Evolutionary conservation across 2,888 invertebrate genomes (phyloP).

Genomic region (Terebella lapidaria): DNA sequence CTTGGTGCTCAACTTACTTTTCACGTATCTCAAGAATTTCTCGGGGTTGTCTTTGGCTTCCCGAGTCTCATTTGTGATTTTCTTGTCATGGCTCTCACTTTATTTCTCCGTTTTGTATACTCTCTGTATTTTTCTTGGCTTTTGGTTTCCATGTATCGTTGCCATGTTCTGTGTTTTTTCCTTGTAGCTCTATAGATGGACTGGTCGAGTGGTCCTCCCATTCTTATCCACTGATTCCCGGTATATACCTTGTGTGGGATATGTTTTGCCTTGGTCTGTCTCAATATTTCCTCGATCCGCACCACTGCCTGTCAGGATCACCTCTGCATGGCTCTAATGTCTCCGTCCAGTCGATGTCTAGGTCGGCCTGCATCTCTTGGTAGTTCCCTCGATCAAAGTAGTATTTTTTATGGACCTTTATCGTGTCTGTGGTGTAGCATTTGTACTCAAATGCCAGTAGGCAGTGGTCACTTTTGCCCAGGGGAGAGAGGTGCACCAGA

Average conservation of each 20-base stretch:
- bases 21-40: background rate
- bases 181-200: background rate
- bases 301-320: background rate
- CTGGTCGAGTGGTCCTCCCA: background rate
- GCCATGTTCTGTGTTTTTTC: background rate
- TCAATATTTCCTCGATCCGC: background rate
- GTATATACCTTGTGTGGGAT: background rate
- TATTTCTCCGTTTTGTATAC: background rate
- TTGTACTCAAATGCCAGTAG: background rate
- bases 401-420: background rate
- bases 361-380: background rate
- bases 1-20: background rate
- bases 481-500: background rate
- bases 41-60: background rate
- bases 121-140: background rate
- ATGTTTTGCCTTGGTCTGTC: background rate
- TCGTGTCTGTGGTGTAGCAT: background rate
- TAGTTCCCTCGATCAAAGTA: background rate
- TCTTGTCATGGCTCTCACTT: background rate
- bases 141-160: background rate
- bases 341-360: background rate
- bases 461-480: background rate
- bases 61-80: background rate
- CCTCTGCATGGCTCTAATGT: background rate
- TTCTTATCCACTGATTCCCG: background rate